Conservation (phyloP, 2,797 vertebrate species). For the Uromys caudimaculatus region DNA sequence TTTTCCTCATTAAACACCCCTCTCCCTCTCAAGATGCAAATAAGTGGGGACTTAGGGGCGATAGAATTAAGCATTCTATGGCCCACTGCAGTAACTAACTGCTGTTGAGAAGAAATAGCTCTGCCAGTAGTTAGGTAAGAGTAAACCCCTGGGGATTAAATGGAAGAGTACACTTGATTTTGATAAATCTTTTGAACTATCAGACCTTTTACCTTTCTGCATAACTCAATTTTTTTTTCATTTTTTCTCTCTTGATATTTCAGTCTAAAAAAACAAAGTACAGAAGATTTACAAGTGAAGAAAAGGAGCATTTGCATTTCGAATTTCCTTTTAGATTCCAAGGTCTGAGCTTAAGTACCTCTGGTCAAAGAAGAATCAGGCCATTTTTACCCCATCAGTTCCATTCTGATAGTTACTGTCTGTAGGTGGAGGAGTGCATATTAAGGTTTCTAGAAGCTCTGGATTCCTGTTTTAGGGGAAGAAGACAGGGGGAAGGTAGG, state of each 20-base stretch:
- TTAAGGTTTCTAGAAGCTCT: slow-evolving; percentile 49
- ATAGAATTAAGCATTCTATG: slow-evolving; percentile 38
- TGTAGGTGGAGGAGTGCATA: background rate
- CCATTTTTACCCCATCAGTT: slow-evolving; percentile 30
- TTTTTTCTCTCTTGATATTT: slow-evolving; percentile 57
- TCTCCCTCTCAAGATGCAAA: slow-evolving; percentile 62
- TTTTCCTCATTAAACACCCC: slow-evolving; percentile 59
- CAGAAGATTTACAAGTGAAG: slow-evolving; percentile 57
- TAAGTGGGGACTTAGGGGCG: slow-evolving; percentile 3
- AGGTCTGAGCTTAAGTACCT: slow-evolving; percentile 63
- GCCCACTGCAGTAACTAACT: slow-evolving; percentile 44
- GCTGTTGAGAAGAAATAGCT: slow-evolving; percentile 56
- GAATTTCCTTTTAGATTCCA: slow-evolving; percentile 58
- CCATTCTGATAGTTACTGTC: slow-evolving; percentile 13
- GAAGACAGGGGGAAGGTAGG: background rate
- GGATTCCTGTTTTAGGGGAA: slow-evolving; percentile 20
- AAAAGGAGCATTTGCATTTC: slow-evolving; percentile 62
- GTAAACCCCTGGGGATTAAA: slow-evolving; percentile 56
- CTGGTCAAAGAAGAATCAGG: slow-evolving; percentile 53
- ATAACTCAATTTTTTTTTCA: slow-evolving; percentile 42
- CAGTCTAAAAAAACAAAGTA: slow-evolving; percentile 37
- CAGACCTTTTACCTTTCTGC: slow-evolving; percentile 37
- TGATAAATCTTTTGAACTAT: slow-evolving; percentile 57
- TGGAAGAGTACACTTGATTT: slow-evolving; percentile 65
- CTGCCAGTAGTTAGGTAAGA: slow-evolving; percentile 59